phyloP scores from a whole-genome alignment of 2,888 invertebrate species.

The Limnephilus lunatus region DNA sequence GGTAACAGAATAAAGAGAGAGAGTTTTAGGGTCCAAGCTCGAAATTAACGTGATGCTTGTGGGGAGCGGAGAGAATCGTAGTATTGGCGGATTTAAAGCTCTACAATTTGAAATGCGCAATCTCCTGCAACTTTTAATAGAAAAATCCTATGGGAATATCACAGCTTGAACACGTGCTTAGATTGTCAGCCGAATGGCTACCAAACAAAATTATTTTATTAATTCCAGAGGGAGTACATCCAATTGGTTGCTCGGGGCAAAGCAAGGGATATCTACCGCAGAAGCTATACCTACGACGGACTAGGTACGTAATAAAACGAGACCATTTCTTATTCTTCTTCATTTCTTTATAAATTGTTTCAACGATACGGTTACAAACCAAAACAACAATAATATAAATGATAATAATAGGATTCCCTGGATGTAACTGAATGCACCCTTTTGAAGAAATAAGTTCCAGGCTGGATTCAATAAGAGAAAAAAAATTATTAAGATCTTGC shows the following conservation, averaged over 20 bases:
- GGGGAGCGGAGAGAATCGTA: too few species aligned
- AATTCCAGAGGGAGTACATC: neutral
- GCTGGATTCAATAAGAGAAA: neutral
- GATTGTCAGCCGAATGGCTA: neutral
- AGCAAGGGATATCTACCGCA: neutral
- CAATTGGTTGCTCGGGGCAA: neutral
- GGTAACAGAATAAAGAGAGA: neutral
- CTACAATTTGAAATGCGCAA: neutral
- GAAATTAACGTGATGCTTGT: too few species aligned
- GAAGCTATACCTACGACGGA: neutral
- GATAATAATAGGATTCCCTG: neutral
- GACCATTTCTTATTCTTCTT: neutral
- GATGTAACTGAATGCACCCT: neutral
- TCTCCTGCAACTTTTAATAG: neutral
- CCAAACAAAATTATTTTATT: neutral
- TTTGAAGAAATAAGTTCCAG: neutral
- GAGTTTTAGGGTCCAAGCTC: neutral
- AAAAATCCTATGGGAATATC: neutral
- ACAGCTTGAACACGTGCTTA: neutral
- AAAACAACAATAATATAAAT: neutral
- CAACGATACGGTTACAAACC: neutral
- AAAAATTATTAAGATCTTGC: too few species aligned
- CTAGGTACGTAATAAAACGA: neutral
- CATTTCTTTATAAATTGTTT: neutral
- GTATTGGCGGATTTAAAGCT: neutral